A percentile compares a stretch with the other conserved stretches of the same genome.
Conservation (phyloP, 2,113 vertebrate species). For the Pithys albifrons region DNA sequence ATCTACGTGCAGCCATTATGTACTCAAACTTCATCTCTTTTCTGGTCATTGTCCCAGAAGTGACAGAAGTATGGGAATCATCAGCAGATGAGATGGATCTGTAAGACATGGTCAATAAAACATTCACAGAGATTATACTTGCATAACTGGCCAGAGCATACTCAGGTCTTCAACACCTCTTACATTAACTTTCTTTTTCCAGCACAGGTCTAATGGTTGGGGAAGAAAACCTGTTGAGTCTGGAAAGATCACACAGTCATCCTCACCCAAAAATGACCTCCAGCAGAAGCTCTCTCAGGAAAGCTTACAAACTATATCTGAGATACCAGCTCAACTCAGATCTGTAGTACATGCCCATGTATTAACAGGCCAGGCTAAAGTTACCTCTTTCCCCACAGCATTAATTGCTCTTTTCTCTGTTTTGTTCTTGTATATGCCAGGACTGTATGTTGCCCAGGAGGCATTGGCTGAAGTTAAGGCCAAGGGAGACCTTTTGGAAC, state of each 20-base stretch:
- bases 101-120: neutral
- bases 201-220: neutral
- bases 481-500: neutral
- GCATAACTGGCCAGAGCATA: neutral
- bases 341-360: neutral
- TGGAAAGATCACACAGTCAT: neutral
- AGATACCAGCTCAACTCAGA: neutral
- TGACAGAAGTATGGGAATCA: slow-evolving; percentile 1
- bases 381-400: neutral
- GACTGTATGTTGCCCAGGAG: neutral
- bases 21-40: slow-evolving; percentile 30
- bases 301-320: neutral
- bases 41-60: neutral
- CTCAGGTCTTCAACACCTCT: neutral
- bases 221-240: neutral
- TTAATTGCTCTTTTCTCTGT: neutral
- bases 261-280: neutral
- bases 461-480: neutral
- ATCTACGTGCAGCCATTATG: neutral
- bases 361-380: neutral
- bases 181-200: neutral
- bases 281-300: neutral
- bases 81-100: neutral
- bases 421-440: neutral
- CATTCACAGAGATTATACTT: neutral